These are phyloP conservation scores for Lethrus apterus DNA, from an alignment of 1,140 invertebrate genomes.

Conservation along the genomic window DNA sequence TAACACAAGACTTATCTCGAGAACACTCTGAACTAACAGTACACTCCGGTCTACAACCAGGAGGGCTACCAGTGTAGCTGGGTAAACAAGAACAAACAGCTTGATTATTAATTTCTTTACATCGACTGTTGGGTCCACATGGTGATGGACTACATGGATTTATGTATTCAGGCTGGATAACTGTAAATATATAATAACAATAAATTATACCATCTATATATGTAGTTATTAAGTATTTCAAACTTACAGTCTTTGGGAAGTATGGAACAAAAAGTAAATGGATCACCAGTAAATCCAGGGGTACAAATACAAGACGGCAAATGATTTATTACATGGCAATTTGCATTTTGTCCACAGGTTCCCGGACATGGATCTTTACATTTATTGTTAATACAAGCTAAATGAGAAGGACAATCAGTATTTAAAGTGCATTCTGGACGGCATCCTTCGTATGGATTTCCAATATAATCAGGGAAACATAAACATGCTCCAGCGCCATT, in stretches of 20 bases:
- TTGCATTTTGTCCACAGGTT: conserved; percentile 46
- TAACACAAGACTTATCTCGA: conserved; percentile 61
- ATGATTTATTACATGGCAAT: conserved; percentile 50
- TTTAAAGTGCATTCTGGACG: conserved; percentile 45
- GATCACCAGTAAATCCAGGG: conserved; percentile 49
- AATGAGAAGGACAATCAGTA: conserved; percentile 43
- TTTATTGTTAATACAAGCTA: conserved; percentile 42
- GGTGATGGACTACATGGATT: conserved; percentile 61
- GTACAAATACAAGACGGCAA: conserved; percentile 50
- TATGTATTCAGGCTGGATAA: conserved; percentile 6
- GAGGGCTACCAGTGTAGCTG: conserved; percentile 63
- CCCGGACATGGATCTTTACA: conserved; percentile 48
- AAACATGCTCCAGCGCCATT: conserved; percentile 43
- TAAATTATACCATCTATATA: not conserved
- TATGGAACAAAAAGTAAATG: conserved; percentile 44
- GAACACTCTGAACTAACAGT: conserved; percentile 67
- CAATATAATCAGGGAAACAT: conserved; percentile 46
- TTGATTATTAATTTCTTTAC: conserved; percentile 49
- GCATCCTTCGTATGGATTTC: conserved; percentile 46
- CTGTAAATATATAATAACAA: not conserved
- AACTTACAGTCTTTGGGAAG: conserved; percentile 30
- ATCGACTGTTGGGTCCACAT: conserved; percentile 64
- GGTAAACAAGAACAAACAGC: conserved; percentile 55
- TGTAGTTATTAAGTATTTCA: no score
- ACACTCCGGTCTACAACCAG: conserved; percentile 68